Percentiles rank a stretch among this genome's conserved stretches.
Conservation (phyloP, 2,888 invertebrate species). For the Odontocerum albicorne region DNA sequence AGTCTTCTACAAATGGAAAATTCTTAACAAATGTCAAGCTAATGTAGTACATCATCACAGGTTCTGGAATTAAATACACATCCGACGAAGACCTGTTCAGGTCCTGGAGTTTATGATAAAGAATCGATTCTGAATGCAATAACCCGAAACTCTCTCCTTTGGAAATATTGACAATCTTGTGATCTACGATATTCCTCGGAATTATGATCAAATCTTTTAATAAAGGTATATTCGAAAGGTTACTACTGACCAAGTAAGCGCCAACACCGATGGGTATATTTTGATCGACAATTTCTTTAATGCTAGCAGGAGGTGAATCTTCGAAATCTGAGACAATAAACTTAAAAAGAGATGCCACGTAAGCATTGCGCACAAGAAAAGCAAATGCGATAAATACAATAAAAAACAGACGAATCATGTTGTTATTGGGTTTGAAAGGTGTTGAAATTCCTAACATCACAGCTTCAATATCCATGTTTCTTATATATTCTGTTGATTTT, state of each 20-base stretch:
- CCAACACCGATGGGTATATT: constrained; percentile 10
- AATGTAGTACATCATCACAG: neutral
- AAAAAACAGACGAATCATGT: neutral
- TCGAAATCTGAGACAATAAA: constrained; percentile 5
- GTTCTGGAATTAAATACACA: neutral
- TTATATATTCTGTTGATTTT: neutral
- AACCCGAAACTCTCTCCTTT: constrained; percentile 3
- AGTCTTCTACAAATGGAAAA: constrained; percentile 2
- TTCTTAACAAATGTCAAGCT: neutral
- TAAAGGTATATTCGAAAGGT: neutral
- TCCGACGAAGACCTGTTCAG: neutral
- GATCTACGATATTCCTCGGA: neutral
- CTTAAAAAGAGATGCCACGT: constrained; percentile 3
- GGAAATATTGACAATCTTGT: neutral
- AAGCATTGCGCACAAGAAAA: constrained; percentile 10
- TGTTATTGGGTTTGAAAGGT: neutral
- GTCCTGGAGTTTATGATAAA: neutral
- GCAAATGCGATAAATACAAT: neutral
- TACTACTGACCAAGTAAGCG: neutral
- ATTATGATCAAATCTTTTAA: neutral
- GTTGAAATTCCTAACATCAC: constrained; percentile 3
- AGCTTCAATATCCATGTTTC: neutral
- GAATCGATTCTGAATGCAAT: neutral
- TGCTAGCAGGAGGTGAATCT: neutral
- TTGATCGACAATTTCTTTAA: constrained; percentile 3